A percentile compares a stretch with the other conserved stretches of the same genome.
phyloP scores from a whole-genome alignment of 1,140 invertebrate species.

The Hyphantria cunea region DNA sequence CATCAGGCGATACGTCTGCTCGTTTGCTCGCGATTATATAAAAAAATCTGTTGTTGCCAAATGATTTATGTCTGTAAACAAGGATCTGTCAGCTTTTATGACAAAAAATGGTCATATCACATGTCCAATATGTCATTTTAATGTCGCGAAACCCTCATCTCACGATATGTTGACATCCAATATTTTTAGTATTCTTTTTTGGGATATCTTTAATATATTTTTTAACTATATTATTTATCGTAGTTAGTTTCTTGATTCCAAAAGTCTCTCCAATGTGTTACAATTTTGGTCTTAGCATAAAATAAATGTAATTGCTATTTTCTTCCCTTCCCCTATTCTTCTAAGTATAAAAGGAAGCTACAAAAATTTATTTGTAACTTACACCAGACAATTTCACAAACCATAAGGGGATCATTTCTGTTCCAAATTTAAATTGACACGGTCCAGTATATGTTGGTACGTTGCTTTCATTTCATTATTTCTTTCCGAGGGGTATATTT shows the following conservation, averaged over 20 bases:
- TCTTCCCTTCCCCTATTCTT: not conserved
- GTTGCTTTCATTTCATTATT: not conserved
- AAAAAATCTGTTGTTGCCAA: slow-evolving; percentile 1
- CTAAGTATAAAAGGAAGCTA: slow-evolving; percentile 16
- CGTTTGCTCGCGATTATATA: too few relatives aligned
- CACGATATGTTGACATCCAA: slow-evolving; percentile 6
- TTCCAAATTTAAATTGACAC: slow-evolving; percentile 33
- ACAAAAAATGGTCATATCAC: slow-evolving; percentile 3
- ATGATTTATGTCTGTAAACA: slow-evolving; percentile 23
- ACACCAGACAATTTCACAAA: slow-evolving; percentile 36
- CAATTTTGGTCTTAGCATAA: slow-evolving; percentile 1
- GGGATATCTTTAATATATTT: too few relatives aligned
- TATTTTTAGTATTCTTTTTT: too few relatives aligned
- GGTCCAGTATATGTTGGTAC: slow-evolving; percentile 14
- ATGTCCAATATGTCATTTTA: slow-evolving; percentile 16
- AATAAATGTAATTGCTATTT: slow-evolving; percentile 10
- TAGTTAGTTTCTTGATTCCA: too few relatives aligned
- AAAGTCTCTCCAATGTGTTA: not conserved
- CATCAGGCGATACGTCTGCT: too few relatives aligned
- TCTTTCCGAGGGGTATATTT: slow-evolving; percentile 11
- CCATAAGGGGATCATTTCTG: slow-evolving; percentile 35
- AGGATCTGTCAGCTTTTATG: slow-evolving; percentile 6
- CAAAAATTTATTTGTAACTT: slow-evolving; percentile 32
- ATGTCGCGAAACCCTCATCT: slow-evolving; percentile 1
- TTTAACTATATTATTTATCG: too few relatives aligned